These are phyloP conservation scores for Carterocephalus palaemon DNA, from an alignment of 2,888 invertebrate genomes.

Conservation along the genomic window DNA sequence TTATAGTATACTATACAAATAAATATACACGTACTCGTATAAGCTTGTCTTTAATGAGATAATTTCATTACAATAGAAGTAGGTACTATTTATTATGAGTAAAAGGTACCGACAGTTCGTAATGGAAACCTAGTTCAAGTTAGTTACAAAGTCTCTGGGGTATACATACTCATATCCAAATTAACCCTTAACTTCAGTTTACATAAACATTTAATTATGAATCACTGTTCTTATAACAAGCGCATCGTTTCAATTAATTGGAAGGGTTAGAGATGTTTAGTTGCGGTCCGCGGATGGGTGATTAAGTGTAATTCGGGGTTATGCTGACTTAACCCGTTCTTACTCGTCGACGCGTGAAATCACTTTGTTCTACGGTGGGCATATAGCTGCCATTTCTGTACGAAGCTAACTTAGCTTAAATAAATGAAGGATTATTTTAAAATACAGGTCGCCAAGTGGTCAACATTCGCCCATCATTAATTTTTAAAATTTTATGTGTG, in stretches of 20 bases:
- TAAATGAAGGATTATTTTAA: too few relatives aligned
- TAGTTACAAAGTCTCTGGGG: slow-evolving; percentile 6
- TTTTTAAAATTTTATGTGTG: too few relatives aligned
- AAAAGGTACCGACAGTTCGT: too few relatives aligned
- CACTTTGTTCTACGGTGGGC: slow-evolving; percentile 71
- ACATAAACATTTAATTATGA: slow-evolving; percentile 38
- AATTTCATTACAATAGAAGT: too few relatives aligned
- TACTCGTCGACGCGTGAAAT: slow-evolving; percentile 70
- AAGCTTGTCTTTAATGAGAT: too few relatives aligned
- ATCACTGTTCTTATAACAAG: slow-evolving; percentile 42
- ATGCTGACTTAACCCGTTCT: slow-evolving; percentile 61
- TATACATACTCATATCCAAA: slow-evolving; percentile 13
- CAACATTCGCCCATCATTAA: too few relatives aligned
- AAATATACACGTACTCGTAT: too few relatives aligned
- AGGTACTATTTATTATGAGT: too few relatives aligned
- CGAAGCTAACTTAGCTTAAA: slow-evolving; percentile 32
- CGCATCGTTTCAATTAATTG: slow-evolving; percentile 62
- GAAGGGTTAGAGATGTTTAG: slow-evolving; percentile 60
- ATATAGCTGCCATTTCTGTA: slow-evolving; percentile 45
- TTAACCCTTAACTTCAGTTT: slow-evolving; percentile 21
- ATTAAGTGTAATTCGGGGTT: slow-evolving; percentile 66
- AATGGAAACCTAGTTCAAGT: too few relatives aligned
- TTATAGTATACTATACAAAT: too few relatives aligned
- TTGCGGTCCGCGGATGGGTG: slow-evolving; percentile 50
- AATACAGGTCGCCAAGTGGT: too few relatives aligned